A percentile compares a stretch with the other conserved stretches of the same genome.
Evolutionary conservation across 2,888 invertebrate species (phyloP).

Genomic region (Noctua janthina): DNA sequence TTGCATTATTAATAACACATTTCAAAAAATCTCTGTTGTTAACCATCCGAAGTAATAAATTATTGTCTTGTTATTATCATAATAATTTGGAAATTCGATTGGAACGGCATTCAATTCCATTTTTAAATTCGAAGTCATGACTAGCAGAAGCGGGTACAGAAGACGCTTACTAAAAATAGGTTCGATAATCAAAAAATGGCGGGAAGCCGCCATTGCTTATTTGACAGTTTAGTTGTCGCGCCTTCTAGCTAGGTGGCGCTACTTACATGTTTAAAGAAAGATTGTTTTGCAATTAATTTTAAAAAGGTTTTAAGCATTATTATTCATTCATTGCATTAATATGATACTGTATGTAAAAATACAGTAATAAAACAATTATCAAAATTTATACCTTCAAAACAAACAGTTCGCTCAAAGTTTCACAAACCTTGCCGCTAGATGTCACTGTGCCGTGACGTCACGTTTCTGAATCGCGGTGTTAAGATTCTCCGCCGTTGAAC

Average conservation of each 20-base stretch:
- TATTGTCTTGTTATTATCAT: not conserved
- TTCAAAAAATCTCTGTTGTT: not conserved
- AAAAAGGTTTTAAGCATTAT: not conserved
- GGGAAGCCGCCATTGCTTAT: conserved; percentile 24
- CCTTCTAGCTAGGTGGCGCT: conserved; percentile 36
- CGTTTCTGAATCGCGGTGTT: conserved; percentile 58
- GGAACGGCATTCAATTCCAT: not conserved
- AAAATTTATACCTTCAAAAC: too few species aligned
- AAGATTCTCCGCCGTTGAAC: conserved; percentile 45
- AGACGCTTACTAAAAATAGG: not conserved
- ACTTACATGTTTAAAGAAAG: conserved; percentile 11
- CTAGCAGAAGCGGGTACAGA: not conserved
- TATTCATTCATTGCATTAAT: not conserved
- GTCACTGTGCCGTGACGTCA: conserved; percentile 78
- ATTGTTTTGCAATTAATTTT: not conserved
- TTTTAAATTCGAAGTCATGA: not conserved
- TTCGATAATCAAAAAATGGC: conserved; percentile 31
- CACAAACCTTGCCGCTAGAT: conserved; percentile 26
- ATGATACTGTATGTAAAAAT: not conserved
- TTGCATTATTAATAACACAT: not conserved
- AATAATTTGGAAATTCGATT: not conserved
- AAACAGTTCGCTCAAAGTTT: not conserved
- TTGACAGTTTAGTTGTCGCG: not conserved
- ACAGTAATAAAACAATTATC: not conserved
- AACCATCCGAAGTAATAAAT: not conserved